A percentile compares a stretch with the other conserved stretches of the same genome.
phyloP scores from a whole-genome alignment of 2,113 vertebrate species.

The Hiodon tergisus region DNA sequence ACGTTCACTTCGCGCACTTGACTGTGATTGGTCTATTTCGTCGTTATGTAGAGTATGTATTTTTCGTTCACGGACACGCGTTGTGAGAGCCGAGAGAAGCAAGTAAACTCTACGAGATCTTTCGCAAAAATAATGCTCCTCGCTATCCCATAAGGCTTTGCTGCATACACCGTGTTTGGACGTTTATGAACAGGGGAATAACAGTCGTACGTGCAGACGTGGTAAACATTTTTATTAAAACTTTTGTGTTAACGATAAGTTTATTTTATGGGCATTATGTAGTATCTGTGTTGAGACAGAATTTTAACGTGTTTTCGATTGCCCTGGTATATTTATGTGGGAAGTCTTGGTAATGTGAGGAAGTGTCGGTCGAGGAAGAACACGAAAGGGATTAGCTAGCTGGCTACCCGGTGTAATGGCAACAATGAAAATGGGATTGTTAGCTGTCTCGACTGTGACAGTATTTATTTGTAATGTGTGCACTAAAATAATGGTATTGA shows the following conservation, averaged over 20 bases:
- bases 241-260: too few relatives aligned
- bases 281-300: too few relatives aligned
- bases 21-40: not conserved
- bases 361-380: not conserved
- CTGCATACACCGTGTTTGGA: not conserved
- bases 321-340: not conserved
- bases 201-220: too few relatives aligned
- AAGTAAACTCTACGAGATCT: not conserved
- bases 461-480: too few relatives aligned
- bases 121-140: not conserved
- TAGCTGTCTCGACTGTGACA: too few relatives aligned
- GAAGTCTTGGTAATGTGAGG: not conserved
- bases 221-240: too few relatives aligned
- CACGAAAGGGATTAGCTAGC: conserved; percentile 17
- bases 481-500: too few relatives aligned
- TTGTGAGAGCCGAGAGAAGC: not conserved
- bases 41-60: not conserved
- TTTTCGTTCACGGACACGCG: not conserved
- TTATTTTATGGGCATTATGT: too few relatives aligned
- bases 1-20: not conserved
- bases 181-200: too few relatives aligned
- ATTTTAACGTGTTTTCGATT: not conserved
- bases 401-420: not conserved
- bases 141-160: conserved; percentile 25
- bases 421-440: too few relatives aligned